Evolutionary conservation across 2,113 vertebrate genomes (phyloP).

Genomic region (Lamprotornis superbus): DNA sequence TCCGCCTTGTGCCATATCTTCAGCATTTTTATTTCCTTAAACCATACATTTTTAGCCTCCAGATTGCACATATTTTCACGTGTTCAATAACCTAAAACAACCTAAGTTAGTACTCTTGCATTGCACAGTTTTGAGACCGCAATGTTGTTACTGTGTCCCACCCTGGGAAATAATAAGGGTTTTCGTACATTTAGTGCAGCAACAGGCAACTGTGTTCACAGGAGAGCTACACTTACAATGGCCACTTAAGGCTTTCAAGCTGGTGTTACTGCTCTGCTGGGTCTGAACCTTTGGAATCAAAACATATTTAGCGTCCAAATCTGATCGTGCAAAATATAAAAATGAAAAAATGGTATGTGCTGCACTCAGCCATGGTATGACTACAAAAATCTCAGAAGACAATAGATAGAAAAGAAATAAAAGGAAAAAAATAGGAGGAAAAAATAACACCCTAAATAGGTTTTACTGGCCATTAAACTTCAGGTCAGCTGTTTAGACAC

Average conservation of each 20-base stretch:
- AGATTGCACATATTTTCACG: conserved; percentile 56
- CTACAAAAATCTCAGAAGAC: not conserved
- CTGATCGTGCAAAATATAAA: not conserved
- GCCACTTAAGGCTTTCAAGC: conserved; percentile 4
- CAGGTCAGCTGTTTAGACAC: conserved; percentile 1
- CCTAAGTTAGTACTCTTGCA: conserved; percentile 63
- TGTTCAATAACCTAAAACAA: conserved; percentile 71
- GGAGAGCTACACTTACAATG: conserved; percentile 8
- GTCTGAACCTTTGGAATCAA: not conserved
- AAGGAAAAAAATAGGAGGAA: not conserved
- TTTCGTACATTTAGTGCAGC: conserved; percentile 54
- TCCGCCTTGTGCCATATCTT: not conserved
- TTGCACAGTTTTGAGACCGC: conserved; percentile 58
- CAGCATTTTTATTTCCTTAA: conserved; percentile 43
- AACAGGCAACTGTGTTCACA: conserved; percentile 51
- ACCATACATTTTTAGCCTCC: conserved; percentile 34
- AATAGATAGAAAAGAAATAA: not conserved
- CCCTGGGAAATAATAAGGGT: conserved; percentile 67
- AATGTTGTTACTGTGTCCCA: conserved; percentile 51
- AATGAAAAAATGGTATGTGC: not conserved
- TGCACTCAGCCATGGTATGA: rapidly evolving
- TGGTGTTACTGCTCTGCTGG: not conserved
- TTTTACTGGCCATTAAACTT: conserved; percentile 27
- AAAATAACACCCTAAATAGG: not conserved
- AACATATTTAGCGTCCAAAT: not conserved